Conservation (phyloP, 37 sponge, comb jelly and placozoan genomes). For the Diacarnus erythraeanus region DNA sequence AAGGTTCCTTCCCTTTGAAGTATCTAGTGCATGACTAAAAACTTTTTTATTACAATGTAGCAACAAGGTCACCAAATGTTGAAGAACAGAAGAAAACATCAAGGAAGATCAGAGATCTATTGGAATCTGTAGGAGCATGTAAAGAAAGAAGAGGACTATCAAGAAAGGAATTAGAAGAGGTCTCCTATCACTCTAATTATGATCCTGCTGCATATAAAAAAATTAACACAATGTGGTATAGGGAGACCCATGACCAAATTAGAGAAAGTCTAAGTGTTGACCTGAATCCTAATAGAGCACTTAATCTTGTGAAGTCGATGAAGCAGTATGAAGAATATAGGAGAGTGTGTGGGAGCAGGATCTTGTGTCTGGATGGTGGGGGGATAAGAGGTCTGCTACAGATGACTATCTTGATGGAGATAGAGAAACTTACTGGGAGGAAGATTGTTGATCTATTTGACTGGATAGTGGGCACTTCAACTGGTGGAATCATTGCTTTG, state of each 20-base stretch:
- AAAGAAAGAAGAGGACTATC: background rate
- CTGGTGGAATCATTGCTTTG: constrained; percentile 62
- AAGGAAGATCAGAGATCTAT: background rate
- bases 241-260: background rate
- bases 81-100: background rate
- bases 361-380: constrained; percentile 69
- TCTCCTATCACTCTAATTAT: background rate
- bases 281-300: background rate
- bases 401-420: constrained; percentile 41
- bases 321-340: background rate
- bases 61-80: too few relatives aligned
- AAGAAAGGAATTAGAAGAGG: background rate
- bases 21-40: too few relatives aligned
- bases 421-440: constrained; percentile 43
- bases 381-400: constrained; percentile 59
- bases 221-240: background rate
- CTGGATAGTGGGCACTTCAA: constrained; percentile 72
- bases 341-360: constrained; percentile 14
- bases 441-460: constrained; percentile 65
- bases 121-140: constrained; percentile 2
- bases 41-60: too few relatives aligned
- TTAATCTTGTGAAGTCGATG: background rate
- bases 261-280: background rate
- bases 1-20: too few relatives aligned
- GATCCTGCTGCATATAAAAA: background rate